Evolutionary conservation across 2,113 vertebrate species (phyloP), one percentile per base, ranked within the genome.

Genomic region (Siniperca chuatsi): DNA sequence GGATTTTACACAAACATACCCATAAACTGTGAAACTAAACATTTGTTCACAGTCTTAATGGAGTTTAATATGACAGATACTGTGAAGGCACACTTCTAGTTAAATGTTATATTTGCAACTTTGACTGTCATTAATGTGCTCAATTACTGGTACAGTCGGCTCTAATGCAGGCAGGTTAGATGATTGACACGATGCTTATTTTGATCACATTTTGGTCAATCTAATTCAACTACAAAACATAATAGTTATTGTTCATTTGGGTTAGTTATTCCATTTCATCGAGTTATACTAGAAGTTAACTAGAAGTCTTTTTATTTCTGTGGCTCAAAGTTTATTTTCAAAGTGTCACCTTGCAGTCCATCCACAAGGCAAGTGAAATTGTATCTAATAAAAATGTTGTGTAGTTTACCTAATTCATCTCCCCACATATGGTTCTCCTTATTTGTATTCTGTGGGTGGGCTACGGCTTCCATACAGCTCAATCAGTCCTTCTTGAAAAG

Each of bases 351-450:
- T 96, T 96, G 88, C 95, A 95, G 94, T 94, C 90, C 85, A 88
- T 93, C 90, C 88, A 92, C 93, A 92, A 93, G 89, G 89, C 93
- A 87, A 84, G 92, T 95, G 95, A 96, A 96, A 96, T 81, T 88
- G 93, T 94, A 96, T 95, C 94, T 94, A 95, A 96, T 96, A 93
- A 95, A 95, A 96, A 95, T 96, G 95, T 96, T 96, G 95, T 95
- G 92, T 90, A 96, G 94, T 96, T 96, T 96, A 96, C 94, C 94
- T 94, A 94, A 94, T 95, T 95, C 93, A 95, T 94, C 93, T 95
- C 88, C 90, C 87, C 93, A 95, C 95, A 96, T 94, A 90, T 95
- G 93, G 93, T 94, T 95, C 94, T 91, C 92, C 90, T 92, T 95
- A 95, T 92, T 93, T 92, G 87, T 90, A 40, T 94, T 93, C 89